Base-by-base conservation (phyloP, 2,888 invertebrate genomes). In the Plagodis pulveraria region DNA sequence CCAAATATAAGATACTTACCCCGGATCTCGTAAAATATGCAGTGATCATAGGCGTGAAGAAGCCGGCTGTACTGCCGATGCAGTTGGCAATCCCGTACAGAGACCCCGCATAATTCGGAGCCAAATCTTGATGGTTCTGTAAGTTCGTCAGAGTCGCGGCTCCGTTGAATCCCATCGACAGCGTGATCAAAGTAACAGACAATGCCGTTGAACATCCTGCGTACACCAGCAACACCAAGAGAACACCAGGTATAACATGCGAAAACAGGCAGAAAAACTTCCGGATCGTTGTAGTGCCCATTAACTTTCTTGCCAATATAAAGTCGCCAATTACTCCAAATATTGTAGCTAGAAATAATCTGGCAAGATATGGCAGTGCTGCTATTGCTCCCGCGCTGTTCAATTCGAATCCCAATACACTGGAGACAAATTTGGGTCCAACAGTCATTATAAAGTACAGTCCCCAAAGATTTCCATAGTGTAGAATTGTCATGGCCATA, bases 31-130 rank as follows among this genome's bases (percentile, higher is more conserved):
- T 94, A 48, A 95, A 93, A 65, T 94, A 94, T 44, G 96, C 96
- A 6, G 96, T 96, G 51, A 96, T 93, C 79, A 95, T 91, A 0
- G 96, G 96, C 0, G 96, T 95, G 62, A 96, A 94, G 75, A 96
- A 95, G 6, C 96, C 96, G 8, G 96, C 94, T 0, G 95, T 94
- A 48, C 95, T 94, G 35, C 96, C 96, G 33, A 96, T 82, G 66
- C 95, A 95, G 72, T 96, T 96, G 48, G 96, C 96, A n/a, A 96
- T 94, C 8, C 96, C 96, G 71, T 96, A 96, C 33, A 96, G 82
- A 9, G 96, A 95, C 5, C 96, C 96, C 0, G 96, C 96, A 77
- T 94, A 96, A 75, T 96, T 96, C 0, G 96, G 96, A 0, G 96
- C 95, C 54, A 96, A 85, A 81, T 96, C 96, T 80, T 96, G 96